phyloP scores from a whole-genome alignment of 2,113 vertebrate genomes.

The Apteryx mantelli region DNA sequence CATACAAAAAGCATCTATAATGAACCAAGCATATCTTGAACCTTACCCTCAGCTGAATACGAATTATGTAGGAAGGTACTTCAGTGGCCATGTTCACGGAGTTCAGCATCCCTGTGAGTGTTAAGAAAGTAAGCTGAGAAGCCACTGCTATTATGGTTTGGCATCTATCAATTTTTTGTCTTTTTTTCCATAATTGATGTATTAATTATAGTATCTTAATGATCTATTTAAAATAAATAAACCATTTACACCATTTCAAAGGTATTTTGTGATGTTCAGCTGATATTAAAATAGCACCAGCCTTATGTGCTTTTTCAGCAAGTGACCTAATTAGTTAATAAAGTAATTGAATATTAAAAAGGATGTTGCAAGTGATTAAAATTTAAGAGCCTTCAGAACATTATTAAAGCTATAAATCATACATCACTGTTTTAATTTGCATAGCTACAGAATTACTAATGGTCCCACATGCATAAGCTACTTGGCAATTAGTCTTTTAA shows the following conservation, averaged over 20 bases:
- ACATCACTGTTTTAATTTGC: constrained; percentile 90
- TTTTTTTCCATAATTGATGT: constrained; percentile 73
- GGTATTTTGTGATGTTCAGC: constrained; percentile 84
- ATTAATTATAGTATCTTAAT: constrained; percentile 83
- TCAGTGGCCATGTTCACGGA: constrained; percentile 10
- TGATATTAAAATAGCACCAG: constrained; percentile 85
- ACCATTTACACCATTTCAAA: constrained; percentile 84
- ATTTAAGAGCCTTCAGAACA: constrained; percentile 89
- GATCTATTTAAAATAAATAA: constrained; percentile 88
- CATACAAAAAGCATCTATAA: constrained; percentile 47
- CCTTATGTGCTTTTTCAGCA: constrained; percentile 87
- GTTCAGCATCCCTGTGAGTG: constrained; percentile 45
- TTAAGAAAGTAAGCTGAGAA: constrained; percentile 46
- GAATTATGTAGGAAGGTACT: constrained; percentile 69
- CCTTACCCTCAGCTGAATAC: constrained; percentile 40
- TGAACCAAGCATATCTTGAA: constrained; percentile 25
- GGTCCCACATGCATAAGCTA: constrained; percentile 78
- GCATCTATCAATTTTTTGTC: constrained; percentile 69
- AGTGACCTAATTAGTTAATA: constrained; percentile 92
- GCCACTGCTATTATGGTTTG: constrained; percentile 42
- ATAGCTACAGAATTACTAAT: constrained; percentile 86
- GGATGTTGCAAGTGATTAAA: constrained; percentile 90
- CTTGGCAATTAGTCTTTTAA: constrained; percentile 84
- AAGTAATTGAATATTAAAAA: constrained; percentile 92
- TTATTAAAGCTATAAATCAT: constrained; percentile 91